Percentiles rank a stretch among this genome's conserved stretches.
phyloP scores from a whole-genome alignment of 2,888 invertebrate genomes.

The Ophioninae sp. region DNA sequence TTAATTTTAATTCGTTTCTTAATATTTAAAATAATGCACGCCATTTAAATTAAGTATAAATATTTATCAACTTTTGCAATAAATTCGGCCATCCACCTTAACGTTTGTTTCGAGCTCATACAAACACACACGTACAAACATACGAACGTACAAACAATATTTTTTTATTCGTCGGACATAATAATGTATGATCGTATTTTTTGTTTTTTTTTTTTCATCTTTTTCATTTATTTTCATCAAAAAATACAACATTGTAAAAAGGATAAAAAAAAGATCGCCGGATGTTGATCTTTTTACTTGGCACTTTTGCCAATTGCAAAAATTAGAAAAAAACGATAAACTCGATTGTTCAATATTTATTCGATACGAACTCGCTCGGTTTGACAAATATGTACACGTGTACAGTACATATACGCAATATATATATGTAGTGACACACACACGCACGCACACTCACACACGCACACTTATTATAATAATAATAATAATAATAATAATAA shows the following conservation, averaged over 20 bases:
- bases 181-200: not conserved
- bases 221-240: constrained; percentile 1
- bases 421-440: constrained; percentile 15
- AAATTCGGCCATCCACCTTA: not conserved
- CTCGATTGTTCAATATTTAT: constrained; percentile 42
- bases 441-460: constrained; percentile 13
- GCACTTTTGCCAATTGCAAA: not conserved
- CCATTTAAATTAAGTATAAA: not conserved
- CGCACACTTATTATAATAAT: too few species aligned
- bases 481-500: too few species aligned
- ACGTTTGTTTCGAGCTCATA: not conserved
- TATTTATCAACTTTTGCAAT: constrained; percentile 4
- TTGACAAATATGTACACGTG: constrained; percentile 9
- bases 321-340: not conserved
- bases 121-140: not conserved
- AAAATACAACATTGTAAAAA: constrained; percentile 13
- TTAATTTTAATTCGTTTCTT: constrained; percentile 3
- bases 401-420: constrained; percentile 2
- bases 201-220: not conserved
- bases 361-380: constrained; percentile 43
- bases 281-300: constrained; percentile 1
- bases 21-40: not conserved
- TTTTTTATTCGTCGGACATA: constrained; percentile 5
- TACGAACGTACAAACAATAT: not conserved
- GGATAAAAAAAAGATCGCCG: not conserved